These are phyloP conservation scores for Melanostoma scalare DNA, from an alignment of 2,888 invertebrate genomes.

Conservation along the genomic window DNA sequence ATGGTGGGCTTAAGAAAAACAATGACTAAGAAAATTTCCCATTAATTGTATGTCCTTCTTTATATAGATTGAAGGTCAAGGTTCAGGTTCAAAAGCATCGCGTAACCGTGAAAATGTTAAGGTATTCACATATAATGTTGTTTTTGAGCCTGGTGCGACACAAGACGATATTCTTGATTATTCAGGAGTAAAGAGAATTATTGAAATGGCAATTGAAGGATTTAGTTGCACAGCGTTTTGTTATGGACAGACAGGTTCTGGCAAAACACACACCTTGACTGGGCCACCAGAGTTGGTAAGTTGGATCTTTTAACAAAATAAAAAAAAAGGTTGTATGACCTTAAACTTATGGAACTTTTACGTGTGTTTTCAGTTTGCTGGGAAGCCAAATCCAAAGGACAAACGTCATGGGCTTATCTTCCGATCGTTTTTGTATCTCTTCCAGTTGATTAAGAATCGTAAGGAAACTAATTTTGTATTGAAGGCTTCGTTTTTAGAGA, in stretches of 20 bases:
- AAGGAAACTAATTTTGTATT: constrained; percentile 91
- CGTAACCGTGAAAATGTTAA: constrained; percentile 87
- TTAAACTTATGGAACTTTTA: not conserved
- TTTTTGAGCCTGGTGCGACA: constrained; percentile 95
- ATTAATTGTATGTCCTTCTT: not conserved
- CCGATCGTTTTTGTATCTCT: constrained; percentile 94
- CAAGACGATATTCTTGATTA: constrained; percentile 92
- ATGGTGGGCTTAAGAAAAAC: constrained; percentile 79
- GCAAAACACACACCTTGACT: constrained; percentile 97
- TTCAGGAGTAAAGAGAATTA: constrained; percentile 93
- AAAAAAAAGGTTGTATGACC: not conserved
- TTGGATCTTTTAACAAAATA: constrained; percentile 29
- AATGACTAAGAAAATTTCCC: not conserved
- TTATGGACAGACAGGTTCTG: constrained; percentile 98
- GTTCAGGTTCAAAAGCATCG: constrained; percentile 83
- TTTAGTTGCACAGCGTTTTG: constrained; percentile 97
- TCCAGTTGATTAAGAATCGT: constrained; percentile 89
- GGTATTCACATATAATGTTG: constrained; percentile 95
- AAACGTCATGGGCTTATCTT: constrained; percentile 94
- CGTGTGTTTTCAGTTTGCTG: constrained; percentile 84
- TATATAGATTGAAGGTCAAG: constrained; percentile 82
- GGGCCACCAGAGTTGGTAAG: constrained; percentile 93
- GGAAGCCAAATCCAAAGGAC: constrained; percentile 86
- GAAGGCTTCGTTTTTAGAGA: constrained; percentile 96
- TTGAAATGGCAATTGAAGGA: constrained; percentile 97